phyloP scores from a whole-genome alignment of 2,797 vertebrate genomes.

The Naso thynnoides region DNA sequence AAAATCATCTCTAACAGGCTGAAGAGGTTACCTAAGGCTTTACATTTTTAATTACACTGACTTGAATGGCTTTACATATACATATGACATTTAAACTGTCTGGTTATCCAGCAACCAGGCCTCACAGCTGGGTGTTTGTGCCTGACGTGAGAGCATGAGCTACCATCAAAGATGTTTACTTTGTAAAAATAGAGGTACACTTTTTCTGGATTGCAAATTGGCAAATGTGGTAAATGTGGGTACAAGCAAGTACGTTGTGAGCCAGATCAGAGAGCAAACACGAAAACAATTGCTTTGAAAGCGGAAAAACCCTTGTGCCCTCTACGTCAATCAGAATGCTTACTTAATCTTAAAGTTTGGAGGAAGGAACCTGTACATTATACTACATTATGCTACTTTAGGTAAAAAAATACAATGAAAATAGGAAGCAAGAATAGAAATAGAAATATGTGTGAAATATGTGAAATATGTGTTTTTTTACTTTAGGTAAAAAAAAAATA shows the following conservation, averaged over 20 bases:
- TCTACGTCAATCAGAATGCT: too few relatives aligned
- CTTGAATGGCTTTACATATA: background rate
- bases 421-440: too few relatives aligned
- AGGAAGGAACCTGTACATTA: too few relatives aligned
- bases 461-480: too few relatives aligned
- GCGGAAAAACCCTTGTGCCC: too few relatives aligned
- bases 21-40: background rate
- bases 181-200: background rate
- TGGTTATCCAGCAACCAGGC: background rate
- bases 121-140: background rate
- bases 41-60: conserved; percentile 1
- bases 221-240: conserved; percentile 20
- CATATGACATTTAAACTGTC: conserved; percentile 2
- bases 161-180: background rate
- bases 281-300: background rate
- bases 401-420: too few relatives aligned
- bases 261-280: background rate
- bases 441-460: too few relatives aligned
- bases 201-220: background rate
- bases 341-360: too few relatives aligned
- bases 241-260: conserved; percentile 22
- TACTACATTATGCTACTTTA: too few relatives aligned
- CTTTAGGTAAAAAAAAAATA: too few relatives aligned
- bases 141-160: background rate
- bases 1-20: background rate